Evolutionary conservation across 2,113 vertebrate species (phyloP), one percentile per base, ranked within the genome.

Genomic region (Dicaeum eximium): DNA sequence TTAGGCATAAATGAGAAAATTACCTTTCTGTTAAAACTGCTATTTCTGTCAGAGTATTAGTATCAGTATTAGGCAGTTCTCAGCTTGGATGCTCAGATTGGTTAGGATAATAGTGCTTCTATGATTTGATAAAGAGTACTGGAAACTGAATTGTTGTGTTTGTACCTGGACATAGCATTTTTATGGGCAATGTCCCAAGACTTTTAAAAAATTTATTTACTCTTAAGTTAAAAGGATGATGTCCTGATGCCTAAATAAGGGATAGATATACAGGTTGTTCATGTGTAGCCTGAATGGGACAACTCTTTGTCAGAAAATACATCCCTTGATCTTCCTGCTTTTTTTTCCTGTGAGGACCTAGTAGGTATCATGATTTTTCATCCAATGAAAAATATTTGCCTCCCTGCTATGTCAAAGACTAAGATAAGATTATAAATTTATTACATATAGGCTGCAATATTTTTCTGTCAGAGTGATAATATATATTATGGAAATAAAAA

Each of bases 361-460:
- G 33, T 33, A 70, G 10, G 23, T 79, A 9, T 60, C 31, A 62
- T n/a, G 16, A 48, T 45, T 91, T 71, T 67, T 82, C 15, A 48
- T 75, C 14, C 17, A 44, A 0, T n/a, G 50, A 86, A 66, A 87
- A 58, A 21, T 67, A 83, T 64, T 37, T 10, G 0, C 13, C 14
- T 5, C 9, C 4, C 7, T 0, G 0, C 53, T 74, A 14, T 71
- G 33, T 37, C 15, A 56, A 80, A 56, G 44, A 27, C 15, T 35
- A 27, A 35, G 57, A 48, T 2, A 87, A 69, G 16, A 16, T 75
- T 54, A 60, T 64, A 25, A 62, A 37, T 50, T 69, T 88, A 19
- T 86, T 83, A 7, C 22, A 16, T 72, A 8, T 44, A 67, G 77
- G 27, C 31, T 69, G 51, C 51, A 74, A 20, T n/a, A 40, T 54